Evolutionary conservation across 2,888 invertebrate species (phyloP).

Genomic region (Anthophora plumipes): DNA sequence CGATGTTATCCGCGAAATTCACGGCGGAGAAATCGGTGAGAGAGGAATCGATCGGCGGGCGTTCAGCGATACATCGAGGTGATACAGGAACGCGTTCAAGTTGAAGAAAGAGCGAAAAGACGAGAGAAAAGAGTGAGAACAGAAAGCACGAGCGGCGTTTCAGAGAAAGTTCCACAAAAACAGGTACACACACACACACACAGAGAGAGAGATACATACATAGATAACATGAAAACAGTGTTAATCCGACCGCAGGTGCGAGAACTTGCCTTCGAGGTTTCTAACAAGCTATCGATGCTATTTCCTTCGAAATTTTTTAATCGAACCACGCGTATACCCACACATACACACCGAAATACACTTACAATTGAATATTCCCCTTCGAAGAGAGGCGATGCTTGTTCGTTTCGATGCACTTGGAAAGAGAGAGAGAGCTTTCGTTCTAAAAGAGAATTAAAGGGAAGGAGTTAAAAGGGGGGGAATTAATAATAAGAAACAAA

Average conservation of each 20-base stretch:
- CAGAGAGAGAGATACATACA: slow-evolving; percentile 1
- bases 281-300: slow-evolving; percentile 21
- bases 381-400: slow-evolving; percentile 14
- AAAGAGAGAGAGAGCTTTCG: neutral
- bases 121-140: slow-evolving; percentile 28
- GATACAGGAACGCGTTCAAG: neutral
- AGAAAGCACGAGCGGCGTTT: slow-evolving; percentile 34
- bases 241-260: slow-evolving; percentile 12
- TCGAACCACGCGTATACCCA: slow-evolving; percentile 16
- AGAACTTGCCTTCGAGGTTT: slow-evolving; percentile 28
- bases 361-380: slow-evolving; percentile 11
- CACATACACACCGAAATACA: neutral
- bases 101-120: slow-evolving; percentile 10
- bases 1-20: no score
- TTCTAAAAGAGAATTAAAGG: no score
- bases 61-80: slow-evolving; percentile 26
- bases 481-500: slow-evolving; percentile 17
- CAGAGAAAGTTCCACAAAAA: slow-evolving; percentile 15
- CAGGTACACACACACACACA: neutral
- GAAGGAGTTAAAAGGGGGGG: neutral
- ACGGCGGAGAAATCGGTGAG: neutral
- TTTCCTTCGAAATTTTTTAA: slow-evolving; percentile 47
- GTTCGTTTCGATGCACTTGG: slow-evolving; percentile 13
- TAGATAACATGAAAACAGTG: neutral
- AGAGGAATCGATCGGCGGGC: slow-evolving; percentile 25